Evolutionary conservation across 2,888 invertebrate species (phyloP).

Genomic region (Diarsia mendica): DNA sequence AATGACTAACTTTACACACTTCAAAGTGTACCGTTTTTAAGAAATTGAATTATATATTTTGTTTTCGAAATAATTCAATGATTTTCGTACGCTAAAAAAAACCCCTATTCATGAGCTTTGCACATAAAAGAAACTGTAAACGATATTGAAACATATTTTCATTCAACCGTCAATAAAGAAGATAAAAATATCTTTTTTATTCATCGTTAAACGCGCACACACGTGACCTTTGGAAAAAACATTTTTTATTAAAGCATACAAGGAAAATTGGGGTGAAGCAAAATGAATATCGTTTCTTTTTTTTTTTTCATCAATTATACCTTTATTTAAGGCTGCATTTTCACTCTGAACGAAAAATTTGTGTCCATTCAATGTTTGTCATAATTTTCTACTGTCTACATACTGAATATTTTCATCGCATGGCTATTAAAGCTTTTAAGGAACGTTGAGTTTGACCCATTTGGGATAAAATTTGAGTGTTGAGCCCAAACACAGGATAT

Average conservation of each 20-base stretch:
- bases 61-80: background rate
- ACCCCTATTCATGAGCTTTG: background rate
- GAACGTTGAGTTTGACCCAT: background rate
- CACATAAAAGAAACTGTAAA: background rate
- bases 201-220: conserved; percentile 11
- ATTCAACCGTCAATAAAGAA: background rate
- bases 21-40: background rate
- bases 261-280: conserved; percentile 17
- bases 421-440: background rate
- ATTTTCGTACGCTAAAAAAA: background rate
- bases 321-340: background rate
- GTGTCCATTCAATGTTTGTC: background rate
- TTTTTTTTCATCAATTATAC: conserved; percentile 16
- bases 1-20: background rate
- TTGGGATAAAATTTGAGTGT: too few species aligned
- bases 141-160: background rate
- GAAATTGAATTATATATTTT: background rate
- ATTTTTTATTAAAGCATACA: conserved; percentile 22
- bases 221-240: background rate
- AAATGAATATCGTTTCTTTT: background rate
- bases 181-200: background rate
- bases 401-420: background rate
- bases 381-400: background rate
- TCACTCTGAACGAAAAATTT: background rate
- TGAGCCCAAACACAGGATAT: too few species aligned